These are phyloP conservation scores for Spodoptera frugiperda DNA, from an alignment of 1,140 invertebrate species.

Conservation along the genomic window DNA sequence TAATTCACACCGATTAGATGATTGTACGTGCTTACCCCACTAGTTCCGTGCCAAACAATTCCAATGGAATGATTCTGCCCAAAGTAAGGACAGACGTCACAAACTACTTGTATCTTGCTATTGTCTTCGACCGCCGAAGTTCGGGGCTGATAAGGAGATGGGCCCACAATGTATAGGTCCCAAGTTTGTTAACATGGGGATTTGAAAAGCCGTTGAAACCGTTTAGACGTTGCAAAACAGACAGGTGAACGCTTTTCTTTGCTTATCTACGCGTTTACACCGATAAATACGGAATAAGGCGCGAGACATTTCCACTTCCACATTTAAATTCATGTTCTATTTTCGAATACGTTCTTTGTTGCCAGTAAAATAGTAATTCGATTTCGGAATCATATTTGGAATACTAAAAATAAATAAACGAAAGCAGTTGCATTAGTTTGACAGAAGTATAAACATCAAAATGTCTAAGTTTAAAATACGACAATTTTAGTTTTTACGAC, in stretches of 20 bases:
- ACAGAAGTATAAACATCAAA: constrained; percentile 23
- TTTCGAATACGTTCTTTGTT: constrained; percentile 12
- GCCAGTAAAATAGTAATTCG: neutral
- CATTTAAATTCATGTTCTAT: constrained; percentile 8
- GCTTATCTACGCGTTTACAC: constrained; percentile 21
- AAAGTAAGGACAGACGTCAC: constrained; percentile 59
- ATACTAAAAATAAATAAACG: constrained; percentile 1
- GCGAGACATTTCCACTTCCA: neutral
- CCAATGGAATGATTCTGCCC: constrained; percentile 46
- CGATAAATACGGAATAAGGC: constrained; percentile 33
- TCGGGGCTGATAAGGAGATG: constrained; percentile 58
- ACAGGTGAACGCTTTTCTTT: constrained; percentile 46
- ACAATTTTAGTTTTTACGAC: constrained; percentile 29
- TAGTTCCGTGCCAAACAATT: constrained; percentile 48
- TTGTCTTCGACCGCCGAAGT: constrained; percentile 56
- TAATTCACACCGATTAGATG: constrained; percentile 28
- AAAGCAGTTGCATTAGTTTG: constrained; percentile 10
- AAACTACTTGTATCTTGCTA: constrained; percentile 52
- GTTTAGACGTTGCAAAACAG: constrained; percentile 40
- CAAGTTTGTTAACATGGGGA: constrained; percentile 55
- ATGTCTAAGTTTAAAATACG: constrained; percentile 6
- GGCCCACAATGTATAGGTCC: constrained; percentile 56
- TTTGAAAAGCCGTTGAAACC: constrained; percentile 55
- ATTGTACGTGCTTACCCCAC: constrained; percentile 32
- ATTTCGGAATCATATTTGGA: neutral